Evolutionary conservation across 64 coral and sea anemone genomes (phyloP).

Genomic region (Dendrophyllia cribrosa): DNA sequence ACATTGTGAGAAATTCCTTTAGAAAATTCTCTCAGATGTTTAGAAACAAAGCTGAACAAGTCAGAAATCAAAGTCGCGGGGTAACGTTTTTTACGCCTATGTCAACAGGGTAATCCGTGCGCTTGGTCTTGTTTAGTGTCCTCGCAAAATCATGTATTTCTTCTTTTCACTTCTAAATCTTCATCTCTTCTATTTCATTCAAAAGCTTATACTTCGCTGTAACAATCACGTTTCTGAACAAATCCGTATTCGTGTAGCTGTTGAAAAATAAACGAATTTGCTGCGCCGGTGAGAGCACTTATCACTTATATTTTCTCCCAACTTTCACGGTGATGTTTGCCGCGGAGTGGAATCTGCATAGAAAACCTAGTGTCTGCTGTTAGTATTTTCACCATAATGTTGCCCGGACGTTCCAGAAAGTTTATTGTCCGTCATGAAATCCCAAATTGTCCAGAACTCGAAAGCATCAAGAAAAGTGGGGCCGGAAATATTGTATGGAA

Average conservation of each 20-base stretch:
- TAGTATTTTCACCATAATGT: not conserved
- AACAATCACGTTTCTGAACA: not conserved
- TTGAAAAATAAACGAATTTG: not conserved
- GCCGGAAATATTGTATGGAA: no score
- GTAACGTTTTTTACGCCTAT: not conserved
- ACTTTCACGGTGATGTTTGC: not conserved
- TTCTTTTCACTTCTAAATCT: no score
- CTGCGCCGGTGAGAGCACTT: not conserved
- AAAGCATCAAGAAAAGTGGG: not conserved
- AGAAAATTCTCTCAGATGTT: not conserved
- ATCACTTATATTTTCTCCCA: not conserved
- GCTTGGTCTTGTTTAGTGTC: not conserved
- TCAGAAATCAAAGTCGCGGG: not conserved
- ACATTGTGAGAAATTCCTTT: conserved; percentile 25
- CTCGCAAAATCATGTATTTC: not conserved
- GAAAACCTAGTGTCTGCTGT: not conserved
- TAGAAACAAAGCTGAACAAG: not conserved
- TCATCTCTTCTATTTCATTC: not conserved
- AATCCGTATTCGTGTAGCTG: not conserved
- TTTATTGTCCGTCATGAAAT: not conserved
- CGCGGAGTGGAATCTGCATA: not conserved
- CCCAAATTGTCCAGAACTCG: no score
- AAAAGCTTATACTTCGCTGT: not conserved
- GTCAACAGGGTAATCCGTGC: not conserved
- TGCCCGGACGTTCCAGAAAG: not conserved